These are phyloP conservation scores for Stichopus chloronotus DNA, from an alignment of 35 echinoderm and acorn worm genomes.

Conservation along the genomic window DNA sequence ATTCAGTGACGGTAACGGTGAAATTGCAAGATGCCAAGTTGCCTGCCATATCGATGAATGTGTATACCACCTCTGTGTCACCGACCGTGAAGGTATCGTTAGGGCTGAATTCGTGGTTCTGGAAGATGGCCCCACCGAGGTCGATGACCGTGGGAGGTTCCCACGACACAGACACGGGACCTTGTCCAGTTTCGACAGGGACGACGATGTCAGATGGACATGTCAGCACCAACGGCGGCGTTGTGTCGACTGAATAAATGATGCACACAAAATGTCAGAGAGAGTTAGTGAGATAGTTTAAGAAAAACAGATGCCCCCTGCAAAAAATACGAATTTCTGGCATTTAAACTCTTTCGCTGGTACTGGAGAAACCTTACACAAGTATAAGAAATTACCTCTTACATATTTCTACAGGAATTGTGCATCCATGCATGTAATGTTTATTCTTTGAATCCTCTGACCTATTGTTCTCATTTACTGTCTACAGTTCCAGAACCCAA, in stretches of 20 bases:
- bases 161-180: conserved; percentile 65
- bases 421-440: too few species aligned
- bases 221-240: conserved; percentile 31
- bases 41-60: neutral
- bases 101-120: conserved; percentile 17
- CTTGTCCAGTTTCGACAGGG: neutral
- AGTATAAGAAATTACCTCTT: too few species aligned
- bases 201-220: conserved; percentile 49
- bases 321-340: too few species aligned
- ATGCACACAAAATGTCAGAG: too few species aligned
- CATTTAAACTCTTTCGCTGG: too few species aligned
- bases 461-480: too few species aligned
- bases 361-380: too few species aligned
- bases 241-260: conserved; percentile 32
- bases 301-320: too few species aligned
- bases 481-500: too few species aligned
- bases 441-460: too few species aligned
- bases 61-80: conserved; percentile 28
- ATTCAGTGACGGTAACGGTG: neutral
- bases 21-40: conserved; percentile 10
- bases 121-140: conserved; percentile 46
- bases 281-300: too few species aligned
- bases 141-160: conserved; percentile 52
- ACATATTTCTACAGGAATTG: too few species aligned
- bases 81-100: conserved; percentile 16